Percentiles rank a stretch among this genome's conserved stretches.
phyloP scores from a whole-genome alignment of 2,113 vertebrate species.

The Sterrhoptilus dennistouni region DNA sequence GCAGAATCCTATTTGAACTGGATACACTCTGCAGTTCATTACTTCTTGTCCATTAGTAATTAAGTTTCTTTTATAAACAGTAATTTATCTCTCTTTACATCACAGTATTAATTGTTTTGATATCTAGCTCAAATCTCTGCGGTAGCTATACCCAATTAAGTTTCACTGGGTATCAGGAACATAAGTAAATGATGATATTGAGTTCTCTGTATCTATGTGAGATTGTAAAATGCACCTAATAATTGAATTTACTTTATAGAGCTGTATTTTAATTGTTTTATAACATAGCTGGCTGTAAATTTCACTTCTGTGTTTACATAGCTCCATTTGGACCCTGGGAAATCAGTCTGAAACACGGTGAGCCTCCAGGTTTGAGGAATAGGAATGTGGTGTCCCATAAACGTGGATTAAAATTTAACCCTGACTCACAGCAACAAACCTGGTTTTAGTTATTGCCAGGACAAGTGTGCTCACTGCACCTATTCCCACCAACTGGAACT shows the following conservation, averaged over 20 bases:
- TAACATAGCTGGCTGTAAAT: not conserved
- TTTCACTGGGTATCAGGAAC: not conserved
- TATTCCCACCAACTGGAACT: not conserved
- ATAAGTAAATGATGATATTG: conserved; percentile 20
- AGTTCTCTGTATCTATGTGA: not conserved
- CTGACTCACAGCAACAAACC: not conserved
- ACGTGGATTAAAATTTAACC: fast-evolving
- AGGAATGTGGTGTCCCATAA: not conserved
- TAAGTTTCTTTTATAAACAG: conserved; percentile 50
- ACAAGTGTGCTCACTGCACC: not conserved
- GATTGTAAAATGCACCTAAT: not conserved
- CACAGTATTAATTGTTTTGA: conserved; percentile 47
- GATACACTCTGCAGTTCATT: conserved; percentile 6
- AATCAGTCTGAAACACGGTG: not conserved
- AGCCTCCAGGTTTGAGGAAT: not conserved
- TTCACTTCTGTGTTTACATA: not conserved
- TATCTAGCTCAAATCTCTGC: conserved; percentile 40
- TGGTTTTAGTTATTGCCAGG: not conserved
- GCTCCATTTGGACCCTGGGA: not conserved
- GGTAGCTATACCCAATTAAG: conserved; percentile 26
- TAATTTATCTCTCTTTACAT: conserved; percentile 56
- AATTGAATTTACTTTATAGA: conserved; percentile 21
- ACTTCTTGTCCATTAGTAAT: conserved; percentile 54
- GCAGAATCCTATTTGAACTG: conserved; percentile 24
- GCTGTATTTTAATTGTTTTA: conserved; percentile 1